phyloP scores from a whole-genome alignment of 2,888 invertebrate genomes.

The Anagyrus pseudococci region DNA sequence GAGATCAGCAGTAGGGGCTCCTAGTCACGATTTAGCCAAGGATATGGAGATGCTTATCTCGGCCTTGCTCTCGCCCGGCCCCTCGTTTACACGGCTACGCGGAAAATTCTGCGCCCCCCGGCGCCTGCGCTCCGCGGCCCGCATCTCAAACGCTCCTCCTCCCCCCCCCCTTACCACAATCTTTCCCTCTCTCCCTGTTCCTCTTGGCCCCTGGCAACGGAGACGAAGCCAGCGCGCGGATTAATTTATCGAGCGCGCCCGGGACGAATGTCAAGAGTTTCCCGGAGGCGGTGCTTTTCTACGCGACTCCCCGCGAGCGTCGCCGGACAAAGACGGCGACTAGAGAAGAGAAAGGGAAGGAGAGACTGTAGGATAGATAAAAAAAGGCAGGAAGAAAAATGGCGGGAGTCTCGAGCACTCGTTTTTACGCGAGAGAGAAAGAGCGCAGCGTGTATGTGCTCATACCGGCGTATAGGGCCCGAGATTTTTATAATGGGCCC shows the following conservation, averaged over 20 bases:
- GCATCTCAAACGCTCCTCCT: neutral
- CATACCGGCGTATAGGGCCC: no score
- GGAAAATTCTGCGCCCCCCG: slow-evolving; percentile 40
- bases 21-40: slow-evolving; percentile 62
- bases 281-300: slow-evolving; percentile 6
- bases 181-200: no score
- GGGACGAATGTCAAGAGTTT: slow-evolving; percentile 22
- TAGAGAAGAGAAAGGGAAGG: no score
- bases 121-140: slow-evolving; percentile 4
- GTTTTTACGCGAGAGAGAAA: neutral
- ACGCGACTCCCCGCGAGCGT: neutral
- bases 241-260: slow-evolving; percentile 12
- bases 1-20: slow-evolving; percentile 50
- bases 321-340: no score
- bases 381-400: no score
- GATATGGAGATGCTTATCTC: slow-evolving; percentile 59
- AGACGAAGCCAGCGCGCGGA: no score
- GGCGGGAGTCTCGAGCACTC: no score
- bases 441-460: no score
- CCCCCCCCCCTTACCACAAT: no score
- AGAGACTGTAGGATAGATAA: no score
- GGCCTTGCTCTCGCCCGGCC: slow-evolving; percentile 56
- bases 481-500: neutral
- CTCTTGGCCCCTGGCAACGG: no score
- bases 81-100: slow-evolving; percentile 51